Evolutionary conservation across 1,140 invertebrate genomes (phyloP).

Genomic region (Drosophila novamexicana): DNA sequence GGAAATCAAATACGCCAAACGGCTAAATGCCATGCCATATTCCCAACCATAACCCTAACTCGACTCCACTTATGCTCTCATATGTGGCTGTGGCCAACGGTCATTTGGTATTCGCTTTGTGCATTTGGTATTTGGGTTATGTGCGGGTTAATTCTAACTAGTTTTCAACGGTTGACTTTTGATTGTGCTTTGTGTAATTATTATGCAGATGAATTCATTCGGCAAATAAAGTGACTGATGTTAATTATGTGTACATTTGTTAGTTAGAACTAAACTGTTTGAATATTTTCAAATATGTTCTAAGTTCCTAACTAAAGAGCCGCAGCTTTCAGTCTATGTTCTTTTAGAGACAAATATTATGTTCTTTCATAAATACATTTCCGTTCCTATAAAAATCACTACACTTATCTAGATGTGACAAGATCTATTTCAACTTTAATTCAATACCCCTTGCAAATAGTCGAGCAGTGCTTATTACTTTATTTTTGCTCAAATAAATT

Average conservation of each 20-base stretch:
- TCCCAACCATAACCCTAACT: slow-evolving; percentile 17
- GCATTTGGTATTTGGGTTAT: slow-evolving; percentile 62
- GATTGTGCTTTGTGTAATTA: slow-evolving; percentile 39
- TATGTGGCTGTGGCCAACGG: slow-evolving; percentile 40
- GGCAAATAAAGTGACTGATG: slow-evolving; percentile 1
- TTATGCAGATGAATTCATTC: slow-evolving; percentile 21
- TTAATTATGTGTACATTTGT: too few species aligned
- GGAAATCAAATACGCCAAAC: slow-evolving; percentile 79
- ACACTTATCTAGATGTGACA: slow-evolving; percentile 20
- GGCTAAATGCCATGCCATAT: slow-evolving; percentile 78
- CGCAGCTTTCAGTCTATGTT: too few species aligned
- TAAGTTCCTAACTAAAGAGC: too few species aligned
- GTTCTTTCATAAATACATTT: background rate
- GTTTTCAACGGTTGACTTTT: slow-evolving; percentile 19
- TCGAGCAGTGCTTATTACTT: slow-evolving; percentile 30
- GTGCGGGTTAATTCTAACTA: slow-evolving; percentile 28
- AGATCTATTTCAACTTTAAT: slow-evolving; percentile 42
- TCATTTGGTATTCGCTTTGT: slow-evolving; percentile 67
- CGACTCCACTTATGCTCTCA: slow-evolving; percentile 16
- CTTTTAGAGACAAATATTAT: too few species aligned
- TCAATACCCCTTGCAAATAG: slow-evolving; percentile 24
- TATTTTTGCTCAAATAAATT: slow-evolving; percentile 60
- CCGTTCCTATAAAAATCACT: slow-evolving; percentile 2
- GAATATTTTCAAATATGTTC: too few species aligned
- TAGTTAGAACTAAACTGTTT: too few species aligned